phyloP scores from a whole-genome alignment of 92 coral and sea anemone genomes.

The Pocillopora meandrina region DNA sequence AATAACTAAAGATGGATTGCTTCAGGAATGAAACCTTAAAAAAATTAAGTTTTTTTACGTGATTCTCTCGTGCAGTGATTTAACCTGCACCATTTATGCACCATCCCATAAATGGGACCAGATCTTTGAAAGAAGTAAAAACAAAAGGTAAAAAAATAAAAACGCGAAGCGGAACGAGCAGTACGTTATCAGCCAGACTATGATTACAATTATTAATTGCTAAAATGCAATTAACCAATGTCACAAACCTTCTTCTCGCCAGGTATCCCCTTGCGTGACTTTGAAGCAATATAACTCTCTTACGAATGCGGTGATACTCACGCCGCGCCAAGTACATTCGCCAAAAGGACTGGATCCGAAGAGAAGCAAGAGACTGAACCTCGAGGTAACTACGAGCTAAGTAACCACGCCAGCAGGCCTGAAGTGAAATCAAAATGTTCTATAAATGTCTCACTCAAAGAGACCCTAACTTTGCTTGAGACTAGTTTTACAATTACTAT shows the following conservation, averaged over 20 bases:
- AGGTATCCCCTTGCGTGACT: constrained; percentile 66
- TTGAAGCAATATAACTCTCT: constrained; percentile 65
- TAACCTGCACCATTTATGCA: no score
- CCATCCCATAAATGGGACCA: no score
- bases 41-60: no score
- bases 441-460: background rate
- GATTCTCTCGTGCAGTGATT: no score
- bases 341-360: constrained; percentile 91
- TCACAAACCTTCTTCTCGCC: constrained; percentile 71
- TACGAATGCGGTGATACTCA: constrained; percentile 55
- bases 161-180: no score
- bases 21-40: no score
- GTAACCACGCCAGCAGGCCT: constrained; percentile 80
- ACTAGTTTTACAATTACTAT: background rate
- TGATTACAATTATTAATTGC: no score
- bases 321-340: constrained; percentile 74
- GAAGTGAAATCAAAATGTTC: background rate
- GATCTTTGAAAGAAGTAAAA: no score
- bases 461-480: background rate
- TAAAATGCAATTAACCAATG: background rate
- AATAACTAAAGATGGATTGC: no score
- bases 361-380: constrained; percentile 69
- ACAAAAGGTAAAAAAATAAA: no score
- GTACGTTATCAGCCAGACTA: no score
- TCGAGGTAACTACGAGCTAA: constrained; percentile 69